These are phyloP conservation scores for Carabus problematicus DNA, from an alignment of 2,888 invertebrate genomes.

Conservation along the genomic window DNA sequence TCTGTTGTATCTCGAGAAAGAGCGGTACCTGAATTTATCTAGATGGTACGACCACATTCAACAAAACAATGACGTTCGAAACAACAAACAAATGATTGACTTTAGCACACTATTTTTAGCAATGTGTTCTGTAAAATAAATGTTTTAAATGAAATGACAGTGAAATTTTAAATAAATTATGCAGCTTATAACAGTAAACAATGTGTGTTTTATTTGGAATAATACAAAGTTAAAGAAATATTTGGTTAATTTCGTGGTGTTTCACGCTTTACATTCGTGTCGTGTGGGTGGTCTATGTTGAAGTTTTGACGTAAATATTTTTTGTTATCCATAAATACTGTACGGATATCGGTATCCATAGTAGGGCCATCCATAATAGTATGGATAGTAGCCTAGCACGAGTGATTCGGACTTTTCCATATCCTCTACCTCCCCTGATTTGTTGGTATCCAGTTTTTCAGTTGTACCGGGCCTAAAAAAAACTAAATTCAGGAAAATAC, in stretches of 20 bases:
- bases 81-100: constrained; percentile 60
- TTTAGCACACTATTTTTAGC: constrained; percentile 58
- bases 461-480: constrained; percentile 4
- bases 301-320: too few relatives aligned
- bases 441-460: constrained; percentile 4
- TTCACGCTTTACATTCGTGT: neutral
- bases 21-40: constrained; percentile 72
- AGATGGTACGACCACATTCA: constrained; percentile 83
- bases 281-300: too few relatives aligned
- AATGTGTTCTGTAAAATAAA: constrained; percentile 27
- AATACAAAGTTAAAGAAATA: too few relatives aligned
- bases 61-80: constrained; percentile 69
- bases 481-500: too few relatives aligned
- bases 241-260: neutral
- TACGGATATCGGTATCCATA: constrained; percentile 43
- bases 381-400: constrained; percentile 44
- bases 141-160: too few relatives aligned
- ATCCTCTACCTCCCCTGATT: constrained; percentile 39
- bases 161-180: too few relatives aligned
- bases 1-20: constrained; percentile 70
- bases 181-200: too few relatives aligned
- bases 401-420: constrained; percentile 46
- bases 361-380: constrained; percentile 44
- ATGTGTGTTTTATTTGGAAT: too few relatives aligned
- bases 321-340: constrained; percentile 44